A percentile compares a stretch with the other conserved stretches of the same genome.
phyloP scores from a whole-genome alignment of 1,140 invertebrate genomes.

The Whitmania pigra region DNA sequence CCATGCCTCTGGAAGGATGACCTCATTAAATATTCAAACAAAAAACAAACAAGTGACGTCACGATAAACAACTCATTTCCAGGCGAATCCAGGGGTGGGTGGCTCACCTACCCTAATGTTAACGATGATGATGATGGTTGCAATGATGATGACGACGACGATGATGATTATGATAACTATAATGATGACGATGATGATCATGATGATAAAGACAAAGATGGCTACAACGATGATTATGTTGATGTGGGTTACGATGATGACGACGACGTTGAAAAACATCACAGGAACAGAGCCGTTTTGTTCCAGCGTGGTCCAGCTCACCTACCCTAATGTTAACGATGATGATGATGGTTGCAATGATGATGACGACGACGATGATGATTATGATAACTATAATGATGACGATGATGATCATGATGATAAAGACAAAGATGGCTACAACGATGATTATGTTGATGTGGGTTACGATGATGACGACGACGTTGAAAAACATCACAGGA shows the following conservation, averaged over 20 bases:
- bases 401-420: not conserved
- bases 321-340: not conserved
- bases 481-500: not conserved
- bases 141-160: not conserved
- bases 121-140: not conserved
- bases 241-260: no score
- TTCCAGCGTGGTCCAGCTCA: not conserved
- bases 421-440: no score
- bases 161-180: not conserved
- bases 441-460: no score
- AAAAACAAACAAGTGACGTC: not conserved
- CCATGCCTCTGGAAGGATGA: not conserved
- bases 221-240: no score
- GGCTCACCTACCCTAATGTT: not conserved
- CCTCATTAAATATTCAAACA: not conserved
- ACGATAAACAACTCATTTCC: not conserved
- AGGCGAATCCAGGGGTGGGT: not conserved
- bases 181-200: not conserved
- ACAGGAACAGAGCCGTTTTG: no score
- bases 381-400: not conserved
- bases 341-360: conserved; percentile 1
- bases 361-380: conserved; percentile 4
- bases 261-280: no score
- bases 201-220: no score
- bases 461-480: no score